phyloP scores from a whole-genome alignment of 2,113 vertebrate genomes.

The Phylloscopus trochilus region DNA sequence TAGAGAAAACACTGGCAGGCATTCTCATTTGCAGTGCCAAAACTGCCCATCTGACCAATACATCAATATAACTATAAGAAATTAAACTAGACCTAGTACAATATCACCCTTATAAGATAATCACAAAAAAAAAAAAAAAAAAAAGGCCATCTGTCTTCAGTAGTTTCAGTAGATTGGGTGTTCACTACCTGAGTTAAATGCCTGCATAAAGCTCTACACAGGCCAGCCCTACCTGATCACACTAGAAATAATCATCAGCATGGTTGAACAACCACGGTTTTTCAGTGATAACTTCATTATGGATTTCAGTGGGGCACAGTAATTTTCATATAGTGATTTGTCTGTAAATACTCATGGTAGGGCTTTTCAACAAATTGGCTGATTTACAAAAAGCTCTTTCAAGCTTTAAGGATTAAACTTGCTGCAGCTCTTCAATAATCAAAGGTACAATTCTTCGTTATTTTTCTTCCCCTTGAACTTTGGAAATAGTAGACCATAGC shows the following conservation, averaged over 20 bases:
- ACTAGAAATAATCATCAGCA: background rate
- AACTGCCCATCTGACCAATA: background rate
- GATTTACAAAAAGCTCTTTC: background rate
- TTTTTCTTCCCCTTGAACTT: background rate
- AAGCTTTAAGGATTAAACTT: background rate
- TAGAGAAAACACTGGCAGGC: background rate
- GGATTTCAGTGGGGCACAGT: background rate
- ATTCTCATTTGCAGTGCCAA: background rate
- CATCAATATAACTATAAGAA: background rate
- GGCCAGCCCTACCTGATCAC: background rate
- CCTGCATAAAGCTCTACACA: background rate
- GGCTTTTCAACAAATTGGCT: background rate
- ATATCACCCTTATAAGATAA: rapidly evolving
- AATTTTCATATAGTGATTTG: background rate
- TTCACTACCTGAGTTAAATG: conserved; percentile 5
- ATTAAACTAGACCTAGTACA: background rate
- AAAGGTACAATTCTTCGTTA: background rate
- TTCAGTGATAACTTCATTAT: background rate
- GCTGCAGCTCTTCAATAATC: background rate
- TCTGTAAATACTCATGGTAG: background rate
- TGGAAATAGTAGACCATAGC: background rate
- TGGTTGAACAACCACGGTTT: background rate
- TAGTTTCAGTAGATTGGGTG: background rate
- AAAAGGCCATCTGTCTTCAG: background rate
- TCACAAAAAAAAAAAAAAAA: background rate